These are phyloP conservation scores for Phyllotreta cruciferae DNA, from an alignment of 2,888 invertebrate genomes.

Conservation along the genomic window DNA sequence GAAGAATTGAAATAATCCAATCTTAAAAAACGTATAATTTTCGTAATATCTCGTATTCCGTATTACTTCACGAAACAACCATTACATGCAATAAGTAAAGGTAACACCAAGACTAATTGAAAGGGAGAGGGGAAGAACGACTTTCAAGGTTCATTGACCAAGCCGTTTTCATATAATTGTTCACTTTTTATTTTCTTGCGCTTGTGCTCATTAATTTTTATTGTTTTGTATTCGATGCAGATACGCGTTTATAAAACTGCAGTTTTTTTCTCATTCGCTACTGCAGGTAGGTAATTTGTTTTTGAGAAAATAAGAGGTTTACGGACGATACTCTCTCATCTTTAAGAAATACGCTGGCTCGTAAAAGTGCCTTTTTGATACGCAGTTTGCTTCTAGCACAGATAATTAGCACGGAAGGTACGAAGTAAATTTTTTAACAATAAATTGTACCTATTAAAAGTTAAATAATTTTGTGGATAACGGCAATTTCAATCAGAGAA, in stretches of 20 bases:
- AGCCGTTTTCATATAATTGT: constrained; percentile 16
- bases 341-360: no score
- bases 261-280: no score
- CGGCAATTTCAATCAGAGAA: no score
- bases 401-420: no score
- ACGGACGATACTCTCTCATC: no score
- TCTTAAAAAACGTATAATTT: constrained; percentile 28
- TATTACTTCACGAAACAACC: constrained; percentile 29
- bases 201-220: constrained; percentile 21
- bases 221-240: constrained; percentile 5
- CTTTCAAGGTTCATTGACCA: constrained; percentile 24
- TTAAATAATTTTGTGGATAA: no score
- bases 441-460: no score
- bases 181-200: constrained; percentile 15
- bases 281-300: no score
- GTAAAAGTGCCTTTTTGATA: no score
- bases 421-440: no score
- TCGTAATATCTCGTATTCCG: constrained; percentile 25
- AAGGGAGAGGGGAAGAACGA: constrained; percentile 5
- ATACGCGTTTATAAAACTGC: background rate
- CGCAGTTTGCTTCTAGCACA: no score
- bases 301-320: no score
- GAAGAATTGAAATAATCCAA: constrained; percentile 17
- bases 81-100: constrained; percentile 23
- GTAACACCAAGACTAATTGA: constrained; percentile 8